These are phyloP conservation scores for Belgica antarctica DNA, from an alignment of 2,888 invertebrate genomes.

Conservation along the genomic window DNA sequence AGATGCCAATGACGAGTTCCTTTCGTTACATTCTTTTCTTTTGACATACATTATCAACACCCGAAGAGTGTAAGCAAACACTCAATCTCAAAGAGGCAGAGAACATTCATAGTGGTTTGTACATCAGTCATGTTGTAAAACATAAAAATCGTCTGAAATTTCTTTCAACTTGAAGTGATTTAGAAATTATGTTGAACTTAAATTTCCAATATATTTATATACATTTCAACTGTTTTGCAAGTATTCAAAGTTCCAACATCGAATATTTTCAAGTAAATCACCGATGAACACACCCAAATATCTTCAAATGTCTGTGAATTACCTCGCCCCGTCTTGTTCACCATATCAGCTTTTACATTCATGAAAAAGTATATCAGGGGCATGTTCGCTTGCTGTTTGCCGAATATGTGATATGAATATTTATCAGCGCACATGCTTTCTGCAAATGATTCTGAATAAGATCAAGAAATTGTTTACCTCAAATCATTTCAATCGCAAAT, in stretches of 20 bases:
- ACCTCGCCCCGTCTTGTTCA: neutral
- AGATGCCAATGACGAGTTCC: slow-evolving; percentile 35
- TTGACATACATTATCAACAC: slow-evolving; percentile 9
- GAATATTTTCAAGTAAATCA: too few species aligned
- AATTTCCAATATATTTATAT: too few species aligned
- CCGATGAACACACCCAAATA: too few species aligned
- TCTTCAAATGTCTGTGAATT: slow-evolving; percentile 18
- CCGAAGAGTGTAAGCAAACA: slow-evolving; percentile 4
- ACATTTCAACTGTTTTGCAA: too few species aligned
- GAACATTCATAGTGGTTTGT: too few species aligned
- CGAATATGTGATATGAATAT: slow-evolving; percentile 41
- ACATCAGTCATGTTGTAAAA: too few species aligned
- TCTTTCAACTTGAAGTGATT: too few species aligned
- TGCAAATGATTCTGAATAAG: slow-evolving; percentile 14
- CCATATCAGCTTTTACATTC: slow-evolving; percentile 6
- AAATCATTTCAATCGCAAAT: slow-evolving; percentile 29
- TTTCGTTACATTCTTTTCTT: neutral
- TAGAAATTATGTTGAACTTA: too few species aligned
- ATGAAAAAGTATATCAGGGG: neutral
- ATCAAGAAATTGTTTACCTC: slow-evolving; percentile 29
- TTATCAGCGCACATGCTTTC: slow-evolving; percentile 27
- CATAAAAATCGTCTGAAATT: too few species aligned
- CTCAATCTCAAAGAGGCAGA: neutral
- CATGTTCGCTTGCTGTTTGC: slow-evolving; percentile 6
- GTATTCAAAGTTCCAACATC: too few species aligned